phyloP scores from a whole-genome alignment of 2,797 vertebrate species.

The Centroberyx gerrardi region DNA sequence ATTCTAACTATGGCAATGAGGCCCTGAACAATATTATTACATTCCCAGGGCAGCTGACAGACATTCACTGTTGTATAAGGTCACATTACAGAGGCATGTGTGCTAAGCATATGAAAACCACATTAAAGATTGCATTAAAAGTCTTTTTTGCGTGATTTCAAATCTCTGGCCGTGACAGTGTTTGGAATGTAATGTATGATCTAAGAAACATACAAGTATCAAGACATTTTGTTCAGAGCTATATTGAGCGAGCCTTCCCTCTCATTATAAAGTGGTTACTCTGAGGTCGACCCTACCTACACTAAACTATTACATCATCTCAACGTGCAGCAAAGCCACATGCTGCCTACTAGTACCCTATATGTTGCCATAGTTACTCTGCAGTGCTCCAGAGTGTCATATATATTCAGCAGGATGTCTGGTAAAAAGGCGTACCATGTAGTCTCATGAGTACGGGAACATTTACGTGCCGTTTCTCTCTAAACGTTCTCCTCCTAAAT shows the following conservation, averaged over 20 bases:
- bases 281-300: conserved; percentile 59
- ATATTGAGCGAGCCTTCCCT: conserved; percentile 27
- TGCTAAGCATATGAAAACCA: no score
- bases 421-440: conserved; percentile 10
- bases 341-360: conserved; percentile 48
- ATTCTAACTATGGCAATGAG: neutral
- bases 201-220: conserved; percentile 3
- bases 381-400: conserved; percentile 28
- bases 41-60: neutral
- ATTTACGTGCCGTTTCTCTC: neutral
- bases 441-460: neutral
- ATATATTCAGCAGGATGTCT: conserved; percentile 51
- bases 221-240: conserved; percentile 33
- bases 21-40: no score
- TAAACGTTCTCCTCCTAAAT: neutral
- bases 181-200: conserved; percentile 49
- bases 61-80: no score
- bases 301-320: conserved; percentile 55
- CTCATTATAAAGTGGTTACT: conserved; percentile 1
- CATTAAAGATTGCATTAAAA: neutral
- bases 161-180: neutral
- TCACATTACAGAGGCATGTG: no score
- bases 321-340: conserved; percentile 52
- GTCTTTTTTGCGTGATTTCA: neutral
- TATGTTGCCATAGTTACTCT: conserved; percentile 78